A percentile compares a stretch with the other conserved stretches of the same genome.
phyloP scores from a whole-genome alignment of 1,140 invertebrate genomes.

The Cheumatopsyche charites region DNA sequence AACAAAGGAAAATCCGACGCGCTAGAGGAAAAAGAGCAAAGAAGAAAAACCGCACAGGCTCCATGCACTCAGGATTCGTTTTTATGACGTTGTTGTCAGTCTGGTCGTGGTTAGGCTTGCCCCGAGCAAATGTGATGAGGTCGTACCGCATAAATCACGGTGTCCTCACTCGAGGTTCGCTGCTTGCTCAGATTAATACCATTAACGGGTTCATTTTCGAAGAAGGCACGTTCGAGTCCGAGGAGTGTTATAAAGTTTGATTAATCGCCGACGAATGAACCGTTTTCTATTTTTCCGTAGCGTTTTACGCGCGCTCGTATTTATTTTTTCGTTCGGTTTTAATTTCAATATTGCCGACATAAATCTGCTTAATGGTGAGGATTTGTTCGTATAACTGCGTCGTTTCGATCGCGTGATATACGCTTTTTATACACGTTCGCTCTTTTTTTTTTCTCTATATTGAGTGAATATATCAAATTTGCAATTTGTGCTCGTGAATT shows the following conservation, averaged over 20 bases:
- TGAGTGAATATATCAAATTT: too few species aligned
- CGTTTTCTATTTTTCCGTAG: background rate
- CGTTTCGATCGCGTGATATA: background rate
- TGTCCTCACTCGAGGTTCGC: background rate
- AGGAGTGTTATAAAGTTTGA: conserved; percentile 8
- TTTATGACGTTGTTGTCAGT: conserved; percentile 12
- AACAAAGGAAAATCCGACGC: background rate
- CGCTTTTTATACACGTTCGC: too few species aligned
- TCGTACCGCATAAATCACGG: background rate
- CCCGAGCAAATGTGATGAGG: conserved; percentile 11
- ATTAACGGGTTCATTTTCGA: conserved; percentile 4
- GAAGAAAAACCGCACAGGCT: background rate
- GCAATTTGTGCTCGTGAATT: too few species aligned
- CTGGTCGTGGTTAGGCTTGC: background rate
- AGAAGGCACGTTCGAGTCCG: background rate
- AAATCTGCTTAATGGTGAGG: conserved; percentile 15
- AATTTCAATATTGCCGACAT: conserved; percentile 21
- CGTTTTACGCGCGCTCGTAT: too few species aligned
- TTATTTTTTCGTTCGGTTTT: background rate
- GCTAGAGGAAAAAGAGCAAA: background rate
- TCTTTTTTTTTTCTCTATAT: too few species aligned
- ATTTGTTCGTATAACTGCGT: conserved; percentile 10
- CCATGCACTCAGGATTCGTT: conserved; percentile 8
- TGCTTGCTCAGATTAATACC: conserved; percentile 17
- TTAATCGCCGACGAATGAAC: conserved; percentile 15